Conservation (phyloP, 2,797 vertebrate species). For the Sebastes jordani region DNA sequence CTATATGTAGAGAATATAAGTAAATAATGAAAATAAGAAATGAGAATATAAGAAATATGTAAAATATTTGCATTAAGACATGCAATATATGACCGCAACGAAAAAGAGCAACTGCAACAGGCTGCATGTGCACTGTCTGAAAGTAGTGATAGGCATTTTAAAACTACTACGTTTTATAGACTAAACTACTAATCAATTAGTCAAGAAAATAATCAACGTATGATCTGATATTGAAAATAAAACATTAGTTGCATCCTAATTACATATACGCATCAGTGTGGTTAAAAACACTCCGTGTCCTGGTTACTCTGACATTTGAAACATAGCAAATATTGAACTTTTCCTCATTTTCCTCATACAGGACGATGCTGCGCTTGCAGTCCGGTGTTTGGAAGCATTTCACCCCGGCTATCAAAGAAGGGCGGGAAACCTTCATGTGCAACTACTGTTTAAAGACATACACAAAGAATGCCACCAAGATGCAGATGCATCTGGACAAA, state of each 20-base stretch:
- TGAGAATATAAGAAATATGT: too few species aligned
- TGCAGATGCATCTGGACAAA: slow-evolving; percentile 68
- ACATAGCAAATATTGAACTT: neutral
- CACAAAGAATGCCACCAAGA: slow-evolving; percentile 64
- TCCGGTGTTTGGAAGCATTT: slow-evolving; percentile 66
- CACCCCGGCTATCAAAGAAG: slow-evolving; percentile 51
- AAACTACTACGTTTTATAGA: neutral
- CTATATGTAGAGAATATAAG: too few species aligned
- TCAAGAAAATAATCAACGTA: neutral
- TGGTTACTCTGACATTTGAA: neutral
- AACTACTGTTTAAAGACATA: slow-evolving; percentile 63
- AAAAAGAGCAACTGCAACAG: too few species aligned
- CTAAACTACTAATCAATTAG: neutral
- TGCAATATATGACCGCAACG: too few species aligned
- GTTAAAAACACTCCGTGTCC: neutral
- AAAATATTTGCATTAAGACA: too few species aligned
- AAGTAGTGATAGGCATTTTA: accelerated
- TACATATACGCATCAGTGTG: neutral
- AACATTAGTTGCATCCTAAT: neutral
- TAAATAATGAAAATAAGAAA: too few species aligned
- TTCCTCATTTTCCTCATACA: neutral
- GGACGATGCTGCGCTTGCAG: slow-evolving; percentile 57
- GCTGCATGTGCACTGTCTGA: too few species aligned
- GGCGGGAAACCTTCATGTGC: slow-evolving; percentile 58
- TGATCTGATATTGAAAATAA: neutral